Percentiles rank a stretch among this genome's conserved stretches.
These are phyloP conservation scores for Syngnathus acus DNA, from an alignment of 2,797 vertebrate species.

Conservation along the genomic window DNA sequence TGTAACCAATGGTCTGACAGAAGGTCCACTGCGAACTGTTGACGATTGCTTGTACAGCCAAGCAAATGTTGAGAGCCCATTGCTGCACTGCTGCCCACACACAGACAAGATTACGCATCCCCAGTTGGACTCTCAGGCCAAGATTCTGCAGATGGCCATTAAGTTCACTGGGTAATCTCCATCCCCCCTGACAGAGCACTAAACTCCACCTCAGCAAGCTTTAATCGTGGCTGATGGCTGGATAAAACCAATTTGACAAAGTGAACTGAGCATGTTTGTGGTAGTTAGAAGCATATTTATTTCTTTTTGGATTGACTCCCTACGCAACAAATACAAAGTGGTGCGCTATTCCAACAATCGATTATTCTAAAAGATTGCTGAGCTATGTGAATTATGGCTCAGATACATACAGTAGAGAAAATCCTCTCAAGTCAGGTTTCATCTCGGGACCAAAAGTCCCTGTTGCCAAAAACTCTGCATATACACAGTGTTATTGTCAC, in stretches of 20 bases:
- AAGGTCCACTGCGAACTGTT: conserved; percentile 48
- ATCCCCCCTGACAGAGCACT: conserved; percentile 23
- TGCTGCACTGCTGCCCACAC: conserved; percentile 50
- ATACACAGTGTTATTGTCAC: no score
- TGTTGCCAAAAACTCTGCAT: no score
- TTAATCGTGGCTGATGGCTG: conserved; percentile 22
- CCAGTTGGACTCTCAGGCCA: conserved; percentile 44
- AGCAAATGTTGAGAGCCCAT: conserved; percentile 44
- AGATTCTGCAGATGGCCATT: conserved; percentile 39
- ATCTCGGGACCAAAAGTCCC: not conserved
- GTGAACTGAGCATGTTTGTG: conserved; percentile 6
- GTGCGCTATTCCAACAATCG: conserved; percentile 9
- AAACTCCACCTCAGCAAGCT: conserved; percentile 24
- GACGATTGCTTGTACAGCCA: conserved; percentile 52
- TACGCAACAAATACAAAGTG: conserved; percentile 8
- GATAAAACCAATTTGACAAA: conserved; percentile 5
- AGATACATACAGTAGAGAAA: not conserved
- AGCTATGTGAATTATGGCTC: not conserved
- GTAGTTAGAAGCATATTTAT: conserved; percentile 7
- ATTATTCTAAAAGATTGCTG: not conserved
- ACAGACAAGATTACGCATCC: conserved; percentile 53
- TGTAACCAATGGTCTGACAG: conserved; percentile 41
- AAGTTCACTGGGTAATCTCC: conserved; percentile 53
- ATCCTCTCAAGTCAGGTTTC: not conserved
- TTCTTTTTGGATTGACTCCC: conserved; percentile 7